Conservation (phyloP, 2,797 vertebrate species). For the Heterohyrax brucei region DNA sequence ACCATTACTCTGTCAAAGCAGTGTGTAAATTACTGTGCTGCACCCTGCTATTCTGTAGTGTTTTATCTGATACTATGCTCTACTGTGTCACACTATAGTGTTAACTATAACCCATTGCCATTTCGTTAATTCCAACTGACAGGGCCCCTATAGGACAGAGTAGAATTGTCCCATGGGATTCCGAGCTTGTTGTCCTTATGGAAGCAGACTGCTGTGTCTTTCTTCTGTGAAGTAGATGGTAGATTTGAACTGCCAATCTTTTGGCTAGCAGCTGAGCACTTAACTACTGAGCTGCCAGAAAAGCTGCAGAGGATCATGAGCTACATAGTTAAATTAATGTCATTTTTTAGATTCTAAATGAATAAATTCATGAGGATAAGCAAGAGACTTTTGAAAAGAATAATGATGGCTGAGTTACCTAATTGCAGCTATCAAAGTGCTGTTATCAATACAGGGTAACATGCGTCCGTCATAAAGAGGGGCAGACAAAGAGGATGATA, state of each 20-base stretch:
- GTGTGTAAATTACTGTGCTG: not conserved
- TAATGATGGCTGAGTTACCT: not conserved
- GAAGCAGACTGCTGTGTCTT: too few relatives aligned
- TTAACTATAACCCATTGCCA: too few relatives aligned
- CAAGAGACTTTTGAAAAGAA: not conserved
- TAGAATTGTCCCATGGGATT: too few relatives aligned
- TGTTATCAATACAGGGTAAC: not conserved
- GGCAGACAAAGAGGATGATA: not conserved
- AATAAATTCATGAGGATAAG: not conserved
- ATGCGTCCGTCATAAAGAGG: not conserved
- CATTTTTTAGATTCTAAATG: not conserved
- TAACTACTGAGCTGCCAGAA: not conserved
- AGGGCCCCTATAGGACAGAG: too few relatives aligned
- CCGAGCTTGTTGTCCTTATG: too few relatives aligned
- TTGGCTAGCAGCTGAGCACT: too few relatives aligned
- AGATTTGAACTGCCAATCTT: too few relatives aligned
- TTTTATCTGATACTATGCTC: not conserved
- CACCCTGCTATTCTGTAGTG: not conserved
- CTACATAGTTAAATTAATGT: not conserved
- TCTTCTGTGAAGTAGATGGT: too few relatives aligned
- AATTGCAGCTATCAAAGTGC: not conserved
- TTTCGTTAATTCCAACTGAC: too few relatives aligned
- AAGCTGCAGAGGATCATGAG: not conserved
- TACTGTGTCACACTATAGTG: accelerated
- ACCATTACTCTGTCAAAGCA: not conserved